Percentiles rank a stretch among this genome's conserved stretches.
Conservation (phyloP, 2,113 vertebrate genomes). For the Equus quagga region DNA sequence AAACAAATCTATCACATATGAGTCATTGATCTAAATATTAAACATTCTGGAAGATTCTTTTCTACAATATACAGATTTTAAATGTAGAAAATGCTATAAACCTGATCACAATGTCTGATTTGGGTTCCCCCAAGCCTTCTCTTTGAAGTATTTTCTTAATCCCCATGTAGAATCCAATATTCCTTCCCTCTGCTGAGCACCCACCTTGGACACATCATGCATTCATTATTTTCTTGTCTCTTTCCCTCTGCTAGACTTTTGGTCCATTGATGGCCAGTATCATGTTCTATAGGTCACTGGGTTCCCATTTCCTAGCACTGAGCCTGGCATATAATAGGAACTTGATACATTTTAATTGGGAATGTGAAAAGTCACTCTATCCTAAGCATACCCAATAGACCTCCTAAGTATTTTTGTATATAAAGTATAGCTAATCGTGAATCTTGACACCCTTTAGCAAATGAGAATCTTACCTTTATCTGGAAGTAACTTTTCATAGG, state of each 20-base stretch:
- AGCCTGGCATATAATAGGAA: background rate
- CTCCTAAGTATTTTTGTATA: background rate
- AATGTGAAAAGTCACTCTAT: slow-evolving; percentile 27
- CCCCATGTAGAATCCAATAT: background rate
- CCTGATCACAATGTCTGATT: background rate
- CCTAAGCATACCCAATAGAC: background rate
- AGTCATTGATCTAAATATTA: background rate
- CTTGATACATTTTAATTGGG: slow-evolving; percentile 5
- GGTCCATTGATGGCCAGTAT: background rate
- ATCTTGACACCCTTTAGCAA: background rate
- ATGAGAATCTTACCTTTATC: background rate
- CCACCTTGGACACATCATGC: background rate
- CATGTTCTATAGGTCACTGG: background rate
- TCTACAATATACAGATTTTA: background rate
- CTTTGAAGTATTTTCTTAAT: slow-evolving; percentile 34
- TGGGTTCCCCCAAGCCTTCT: background rate
- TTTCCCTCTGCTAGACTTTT: background rate
- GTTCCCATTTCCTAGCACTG: slow-evolving; percentile 13
- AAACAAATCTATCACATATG: background rate
- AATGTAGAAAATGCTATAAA: slow-evolving; percentile 22
- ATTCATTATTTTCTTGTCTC: slow-evolving; percentile 23
- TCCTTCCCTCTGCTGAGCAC: background rate
- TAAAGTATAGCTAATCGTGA: background rate
- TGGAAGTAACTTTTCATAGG: background rate
- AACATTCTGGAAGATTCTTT: background rate